Evolutionary conservation across 2,888 invertebrate species (phyloP).

Genomic region (Byasa hedistus): DNA sequence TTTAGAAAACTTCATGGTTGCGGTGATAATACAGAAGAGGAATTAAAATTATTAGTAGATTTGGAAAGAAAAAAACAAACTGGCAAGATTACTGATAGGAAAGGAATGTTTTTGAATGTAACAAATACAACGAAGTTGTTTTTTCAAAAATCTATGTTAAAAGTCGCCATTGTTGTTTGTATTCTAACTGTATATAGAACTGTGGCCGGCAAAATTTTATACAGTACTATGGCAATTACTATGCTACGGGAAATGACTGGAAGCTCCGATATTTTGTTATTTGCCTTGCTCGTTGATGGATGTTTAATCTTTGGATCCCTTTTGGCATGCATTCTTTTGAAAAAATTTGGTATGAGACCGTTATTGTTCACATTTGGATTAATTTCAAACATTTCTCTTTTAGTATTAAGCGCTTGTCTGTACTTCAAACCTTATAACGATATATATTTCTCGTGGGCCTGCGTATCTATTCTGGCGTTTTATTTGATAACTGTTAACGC

Average conservation of each 20-base stretch:
- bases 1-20: slow-evolving; percentile 37
- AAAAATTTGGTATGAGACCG: slow-evolving; percentile 33
- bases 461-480: slow-evolving; percentile 30
- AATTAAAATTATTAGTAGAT: slow-evolving; percentile 32
- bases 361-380: slow-evolving; percentile 34
- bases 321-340: slow-evolving; percentile 31
- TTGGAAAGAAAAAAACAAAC: slow-evolving; percentile 23
- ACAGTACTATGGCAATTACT: slow-evolving; percentile 32
- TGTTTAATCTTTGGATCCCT: slow-evolving; percentile 31
- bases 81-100: not conserved
- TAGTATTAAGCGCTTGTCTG: slow-evolving; percentile 32
- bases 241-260: slow-evolving; percentile 36
- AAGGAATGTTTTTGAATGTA: not conserved
- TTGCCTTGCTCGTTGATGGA: slow-evolving; percentile 33
- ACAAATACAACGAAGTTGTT: not conserved
- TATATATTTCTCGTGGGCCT: slow-evolving; percentile 28
- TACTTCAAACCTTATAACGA: slow-evolving; percentile 26
- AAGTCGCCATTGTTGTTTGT: not conserved
- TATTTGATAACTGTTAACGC: slow-evolving; percentile 32
- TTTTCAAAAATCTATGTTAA: not conserved
- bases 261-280: slow-evolving; percentile 31
- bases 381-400: slow-evolving; percentile 27
- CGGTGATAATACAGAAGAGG: slow-evolving; percentile 29
- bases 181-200: slow-evolving; percentile 33
- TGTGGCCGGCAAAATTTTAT: slow-evolving; percentile 30